Conservation (phyloP, 2,888 invertebrate species). For the Cephalotes varians region DNA sequence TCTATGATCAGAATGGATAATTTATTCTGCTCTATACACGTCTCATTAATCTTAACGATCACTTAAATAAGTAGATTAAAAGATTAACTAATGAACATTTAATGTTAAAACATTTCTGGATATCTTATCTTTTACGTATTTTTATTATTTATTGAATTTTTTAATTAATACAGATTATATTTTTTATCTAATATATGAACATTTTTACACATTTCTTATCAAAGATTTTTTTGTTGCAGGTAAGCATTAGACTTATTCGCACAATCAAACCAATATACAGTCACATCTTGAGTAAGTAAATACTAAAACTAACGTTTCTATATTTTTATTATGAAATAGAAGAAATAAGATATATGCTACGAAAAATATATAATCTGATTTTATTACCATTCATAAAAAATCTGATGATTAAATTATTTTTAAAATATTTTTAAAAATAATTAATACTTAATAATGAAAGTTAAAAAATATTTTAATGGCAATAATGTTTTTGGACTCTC, state of each 20-base stretch:
- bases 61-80: slow-evolving; percentile 62
- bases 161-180: not conserved
- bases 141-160: slow-evolving; percentile 6
- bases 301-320: slow-evolving; percentile 37
- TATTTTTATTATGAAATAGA: not conserved
- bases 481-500: too few relatives aligned
- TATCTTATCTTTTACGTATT: slow-evolving; percentile 17
- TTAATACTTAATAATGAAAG: too few relatives aligned
- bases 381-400: not conserved
- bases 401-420: not conserved
- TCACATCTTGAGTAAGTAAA: slow-evolving; percentile 76
- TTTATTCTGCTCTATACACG: slow-evolving; percentile 71
- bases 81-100: slow-evolving; percentile 3
- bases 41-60: slow-evolving; percentile 74
- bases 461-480: too few relatives aligned
- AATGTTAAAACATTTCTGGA: not conserved
- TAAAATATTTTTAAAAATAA: too few relatives aligned
- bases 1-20: slow-evolving; percentile 70
- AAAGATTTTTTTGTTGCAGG: slow-evolving; percentile 80
- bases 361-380: not conserved
- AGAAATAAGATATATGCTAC: not conserved
- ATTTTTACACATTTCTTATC: not conserved
- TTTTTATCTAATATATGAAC: not conserved
- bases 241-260: slow-evolving; percentile 75
- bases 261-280: slow-evolving; percentile 46